Base-by-base conservation (phyloP, 1,140 invertebrate species). In the Drosophila suzukii region DNA sequence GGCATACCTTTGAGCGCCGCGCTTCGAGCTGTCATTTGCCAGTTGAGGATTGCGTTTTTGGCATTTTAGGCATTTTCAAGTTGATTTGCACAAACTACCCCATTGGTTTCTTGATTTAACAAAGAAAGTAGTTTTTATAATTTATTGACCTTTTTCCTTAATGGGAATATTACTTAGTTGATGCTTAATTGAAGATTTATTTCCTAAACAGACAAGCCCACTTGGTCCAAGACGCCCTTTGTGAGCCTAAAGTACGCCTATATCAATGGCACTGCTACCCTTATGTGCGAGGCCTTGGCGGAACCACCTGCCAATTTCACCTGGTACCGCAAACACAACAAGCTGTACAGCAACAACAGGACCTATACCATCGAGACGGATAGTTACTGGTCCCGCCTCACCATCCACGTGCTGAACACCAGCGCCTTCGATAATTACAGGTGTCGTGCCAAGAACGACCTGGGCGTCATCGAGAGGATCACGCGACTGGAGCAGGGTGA, bases 291-390 rank as follows among this genome's bases (percentile, higher is more conserved):
- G 60, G 94, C 94, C 0, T 83, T 91, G 24, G 94, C 94, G 0
- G 93, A 94, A 72, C 94, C 94, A 4, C 92, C 93, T 17, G 93
- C 94, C 1, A 93, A 91, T 38, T 95, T 95, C 75, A 91, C 92
- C 20, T 95, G 94, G 94, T 91, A 93, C 39, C 85, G 92, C 30
- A 88, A 91, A 50, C 78, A 92, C 49, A 91, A 92, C 76, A 76
- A 76, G 12, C 43, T 93, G 44, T 62, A 84, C 58, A 84, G 88
- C 78, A 91, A 89, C 46, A 84, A 82, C 17, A 78, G 77, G 41
- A 49, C 75, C 49, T 90, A 84, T 38, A 84, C 71, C 20, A 90
- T 91, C 34, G 91, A 92, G n/a, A 78, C 85, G 62, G 82, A 90
- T 8, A 78, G 71, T 49, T 92, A 92, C 61, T 89, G 80, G 59